phyloP scores from a whole-genome alignment of 1,140 invertebrate species.

The Coenobita brevimanus region DNA sequence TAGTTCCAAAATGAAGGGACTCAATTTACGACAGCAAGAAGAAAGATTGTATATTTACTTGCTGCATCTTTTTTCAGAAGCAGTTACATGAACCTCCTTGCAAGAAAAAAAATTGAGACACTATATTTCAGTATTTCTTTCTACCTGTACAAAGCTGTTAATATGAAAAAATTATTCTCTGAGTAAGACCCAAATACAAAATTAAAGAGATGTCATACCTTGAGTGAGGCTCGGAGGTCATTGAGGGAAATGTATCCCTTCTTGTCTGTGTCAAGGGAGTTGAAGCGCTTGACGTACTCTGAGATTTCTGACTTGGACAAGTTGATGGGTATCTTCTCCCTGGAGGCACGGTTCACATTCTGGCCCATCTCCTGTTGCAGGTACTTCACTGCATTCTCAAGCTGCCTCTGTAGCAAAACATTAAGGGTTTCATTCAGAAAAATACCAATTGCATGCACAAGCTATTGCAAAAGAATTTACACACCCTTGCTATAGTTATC shows the following conservation, averaged over 20 bases:
- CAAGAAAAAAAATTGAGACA: too few relatives aligned
- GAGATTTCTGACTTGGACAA: slow-evolving; percentile 96
- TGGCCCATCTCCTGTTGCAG: slow-evolving; percentile 97
- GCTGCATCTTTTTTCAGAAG: too few relatives aligned
- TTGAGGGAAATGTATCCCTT: slow-evolving; percentile 99
- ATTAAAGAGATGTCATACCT: slow-evolving; percentile 79
- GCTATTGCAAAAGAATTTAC: too few relatives aligned
- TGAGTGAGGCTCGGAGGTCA: slow-evolving; percentile 94
- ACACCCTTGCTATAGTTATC: too few relatives aligned
- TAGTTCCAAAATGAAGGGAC: too few relatives aligned
- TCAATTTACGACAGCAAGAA: too few relatives aligned
- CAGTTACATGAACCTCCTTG: too few relatives aligned
- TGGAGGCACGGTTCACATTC: slow-evolving; percentile 89
- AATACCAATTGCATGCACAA: too few relatives aligned
- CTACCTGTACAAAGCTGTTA: background rate
- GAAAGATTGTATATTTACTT: too few relatives aligned
- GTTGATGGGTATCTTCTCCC: slow-evolving; percentile 92
- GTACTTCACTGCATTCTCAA: slow-evolving; percentile 86
- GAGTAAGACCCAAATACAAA: background rate
- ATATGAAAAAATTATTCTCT: background rate
- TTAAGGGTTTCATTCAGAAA: too few relatives aligned
- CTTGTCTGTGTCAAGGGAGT: slow-evolving; percentile 93
- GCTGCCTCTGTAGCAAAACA: slow-evolving; percentile 79
- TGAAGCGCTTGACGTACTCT: slow-evolving; percentile 94
- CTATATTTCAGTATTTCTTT: too few relatives aligned